Conservation (phyloP, 2,113 vertebrate genomes). For the Lucifuga dentata region DNA sequence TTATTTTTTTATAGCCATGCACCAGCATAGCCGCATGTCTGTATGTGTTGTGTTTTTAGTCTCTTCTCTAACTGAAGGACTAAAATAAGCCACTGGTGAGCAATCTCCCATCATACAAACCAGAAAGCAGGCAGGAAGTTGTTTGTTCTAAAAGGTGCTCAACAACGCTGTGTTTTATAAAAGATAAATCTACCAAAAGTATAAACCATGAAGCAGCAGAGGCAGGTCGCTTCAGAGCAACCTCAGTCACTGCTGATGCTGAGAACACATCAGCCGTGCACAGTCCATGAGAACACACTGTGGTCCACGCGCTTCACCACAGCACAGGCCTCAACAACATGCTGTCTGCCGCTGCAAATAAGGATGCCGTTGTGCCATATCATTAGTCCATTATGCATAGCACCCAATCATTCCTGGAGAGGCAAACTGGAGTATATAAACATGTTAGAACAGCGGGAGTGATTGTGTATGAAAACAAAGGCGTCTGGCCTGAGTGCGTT, state of each 20-base stretch:
- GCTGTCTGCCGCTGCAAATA: slow-evolving; percentile 19
- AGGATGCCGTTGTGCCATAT: slow-evolving; percentile 17
- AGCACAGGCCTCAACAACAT: not conserved
- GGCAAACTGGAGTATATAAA: slow-evolving; percentile 9
- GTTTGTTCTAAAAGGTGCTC: slow-evolving; percentile 22
- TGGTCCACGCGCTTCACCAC: slow-evolving; percentile 6
- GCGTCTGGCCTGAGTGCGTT: slow-evolving; percentile 40
- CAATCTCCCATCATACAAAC: slow-evolving; percentile 40
- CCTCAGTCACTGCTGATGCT: not conserved
- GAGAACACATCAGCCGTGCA: not conserved
- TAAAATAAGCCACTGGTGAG: slow-evolving; percentile 48
- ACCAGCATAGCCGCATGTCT: slow-evolving; percentile 2
- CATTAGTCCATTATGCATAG: slow-evolving; percentile 10
- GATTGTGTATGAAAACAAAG: slow-evolving; percentile 64
- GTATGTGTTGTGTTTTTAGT: slow-evolving; percentile 10
- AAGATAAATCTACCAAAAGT: not conserved
- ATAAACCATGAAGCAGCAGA: not conserved
- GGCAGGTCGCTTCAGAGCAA: not conserved
- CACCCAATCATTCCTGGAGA: slow-evolving; percentile 31
- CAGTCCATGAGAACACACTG: not conserved
- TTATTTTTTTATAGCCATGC: too few species aligned
- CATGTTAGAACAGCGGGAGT: slow-evolving; percentile 27
- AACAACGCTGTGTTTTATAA: slow-evolving; percentile 3
- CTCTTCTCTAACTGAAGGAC: slow-evolving; percentile 29
- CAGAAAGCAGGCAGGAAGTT: slow-evolving; percentile 16